phyloP scores from a whole-genome alignment of 2,113 vertebrate genomes.

The Crotophaga sulcirostris region DNA sequence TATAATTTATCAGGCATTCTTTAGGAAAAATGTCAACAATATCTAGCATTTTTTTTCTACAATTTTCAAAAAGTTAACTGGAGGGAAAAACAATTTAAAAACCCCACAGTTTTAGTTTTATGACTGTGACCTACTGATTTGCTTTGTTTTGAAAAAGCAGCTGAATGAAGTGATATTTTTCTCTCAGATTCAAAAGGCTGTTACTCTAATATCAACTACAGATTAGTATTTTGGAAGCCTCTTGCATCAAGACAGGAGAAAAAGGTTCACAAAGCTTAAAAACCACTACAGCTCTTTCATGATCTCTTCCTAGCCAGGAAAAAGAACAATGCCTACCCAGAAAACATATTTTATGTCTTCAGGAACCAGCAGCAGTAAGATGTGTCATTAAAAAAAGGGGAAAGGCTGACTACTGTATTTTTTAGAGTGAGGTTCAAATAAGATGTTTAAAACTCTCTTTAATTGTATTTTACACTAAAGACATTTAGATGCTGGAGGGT shows the following conservation, averaged over 20 bases:
- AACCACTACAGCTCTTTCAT: background rate
- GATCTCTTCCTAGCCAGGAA: background rate
- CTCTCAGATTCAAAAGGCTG: conserved; percentile 17
- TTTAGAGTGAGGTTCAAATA: background rate
- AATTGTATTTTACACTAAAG: background rate
- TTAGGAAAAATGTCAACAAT: background rate
- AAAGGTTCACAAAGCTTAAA: background rate
- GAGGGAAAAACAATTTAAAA: background rate
- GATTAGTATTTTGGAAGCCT: conserved; percentile 20
- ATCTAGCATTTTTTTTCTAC: background rate
- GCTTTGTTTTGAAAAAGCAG: background rate
- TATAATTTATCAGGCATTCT: background rate
- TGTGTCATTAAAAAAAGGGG: background rate
- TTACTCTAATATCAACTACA: conserved; percentile 49
- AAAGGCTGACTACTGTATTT: background rate
- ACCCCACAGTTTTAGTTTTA: background rate
- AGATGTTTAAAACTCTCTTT: background rate
- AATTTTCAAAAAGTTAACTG: conserved; percentile 36
- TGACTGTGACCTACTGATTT: background rate
- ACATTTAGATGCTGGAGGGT: background rate
- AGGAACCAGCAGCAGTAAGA: background rate
- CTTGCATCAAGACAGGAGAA: background rate
- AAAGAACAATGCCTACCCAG: background rate
- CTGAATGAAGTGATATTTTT: background rate
- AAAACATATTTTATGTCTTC: background rate